phyloP scores from a whole-genome alignment of 2,113 vertebrate species.

The Charina bottae region DNA sequence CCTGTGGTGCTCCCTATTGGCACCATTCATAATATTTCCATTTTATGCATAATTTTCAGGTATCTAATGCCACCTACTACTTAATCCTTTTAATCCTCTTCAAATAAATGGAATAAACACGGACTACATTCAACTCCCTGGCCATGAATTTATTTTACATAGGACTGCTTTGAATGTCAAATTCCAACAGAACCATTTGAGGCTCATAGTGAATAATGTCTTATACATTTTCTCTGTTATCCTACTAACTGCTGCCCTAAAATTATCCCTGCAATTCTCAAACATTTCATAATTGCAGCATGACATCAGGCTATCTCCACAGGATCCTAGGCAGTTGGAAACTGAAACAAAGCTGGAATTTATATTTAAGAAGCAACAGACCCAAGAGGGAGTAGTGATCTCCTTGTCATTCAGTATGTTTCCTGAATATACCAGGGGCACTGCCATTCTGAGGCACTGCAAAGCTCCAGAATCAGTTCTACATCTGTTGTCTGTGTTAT shows the following conservation, averaged over 20 bases:
- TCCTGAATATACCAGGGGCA: neutral
- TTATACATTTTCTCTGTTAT: conserved; percentile 59
- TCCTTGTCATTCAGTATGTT: neutral
- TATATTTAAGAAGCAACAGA: conserved; percentile 51
- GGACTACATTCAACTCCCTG: neutral
- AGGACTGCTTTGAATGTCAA: neutral
- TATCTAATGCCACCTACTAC: neutral
- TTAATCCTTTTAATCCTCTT: neutral
- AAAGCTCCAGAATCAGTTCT: neutral
- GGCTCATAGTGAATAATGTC: conserved; percentile 19
- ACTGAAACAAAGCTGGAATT: conserved; percentile 45
- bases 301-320: conserved; percentile 35
- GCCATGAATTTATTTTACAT: neutral
- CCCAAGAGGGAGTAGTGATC: conserved; percentile 37
- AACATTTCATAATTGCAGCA: conserved; percentile 57
- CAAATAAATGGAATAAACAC: neutral
- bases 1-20: neutral
- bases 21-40: neutral
- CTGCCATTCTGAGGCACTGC: neutral
- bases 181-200: neutral
- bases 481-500: neutral
- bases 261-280: conserved; percentile 51
- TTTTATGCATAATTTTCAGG: neutral
- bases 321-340: conserved; percentile 34
- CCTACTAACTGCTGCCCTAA: conserved; percentile 52